Percentiles rank a stretch among this genome's conserved stretches.
Evolutionary conservation across 2,797 vertebrate genomes (phyloP).

Genomic region (Phalloptychus januarius): DNA sequence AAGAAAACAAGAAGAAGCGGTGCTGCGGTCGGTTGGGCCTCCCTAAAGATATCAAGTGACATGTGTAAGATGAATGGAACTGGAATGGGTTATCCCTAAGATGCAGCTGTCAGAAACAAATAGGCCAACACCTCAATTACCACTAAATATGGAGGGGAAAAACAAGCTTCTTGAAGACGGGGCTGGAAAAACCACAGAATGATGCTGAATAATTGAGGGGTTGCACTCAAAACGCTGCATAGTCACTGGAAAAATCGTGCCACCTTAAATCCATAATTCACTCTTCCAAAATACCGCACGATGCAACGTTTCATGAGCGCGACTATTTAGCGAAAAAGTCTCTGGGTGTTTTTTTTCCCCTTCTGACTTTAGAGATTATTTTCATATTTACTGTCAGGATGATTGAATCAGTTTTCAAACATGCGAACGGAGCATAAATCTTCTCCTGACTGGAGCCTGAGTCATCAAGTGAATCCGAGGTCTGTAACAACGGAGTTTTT

Average conservation of each 20-base stretch:
- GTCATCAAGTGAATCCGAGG: conserved; percentile 1
- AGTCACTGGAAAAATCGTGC: conserved; percentile 63
- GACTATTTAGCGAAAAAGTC: conserved; percentile 14
- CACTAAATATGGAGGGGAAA: conserved; percentile 55
- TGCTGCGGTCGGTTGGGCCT: conserved; percentile 7
- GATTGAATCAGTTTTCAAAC: conserved; percentile 19
- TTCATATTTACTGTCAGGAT: neutral
- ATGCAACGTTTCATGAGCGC: conserved; percentile 40
- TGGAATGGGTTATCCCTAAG: conserved; percentile 62
- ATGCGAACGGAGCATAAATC: conserved; percentile 4
- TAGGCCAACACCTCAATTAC: conserved; percentile 59
- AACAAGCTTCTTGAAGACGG: conserved; percentile 49
- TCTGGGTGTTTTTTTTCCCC: conserved; percentile 13
- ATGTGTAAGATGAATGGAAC: conserved; percentile 50
- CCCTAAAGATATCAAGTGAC: conserved; percentile 53
- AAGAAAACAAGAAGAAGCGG: neutral
- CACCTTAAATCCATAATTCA: conserved; percentile 58
- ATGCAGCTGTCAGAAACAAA: conserved; percentile 63
- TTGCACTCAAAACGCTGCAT: conserved; percentile 60
- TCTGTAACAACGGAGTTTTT: neutral
- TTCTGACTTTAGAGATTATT: conserved; percentile 13
- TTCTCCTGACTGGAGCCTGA: conserved; percentile 4
- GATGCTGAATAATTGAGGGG: conserved; percentile 63
- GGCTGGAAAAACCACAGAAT: conserved; percentile 58
- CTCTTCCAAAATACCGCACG: conserved; percentile 46